Base-by-base conservation (phyloP, 1,140 invertebrate genomes). In the Spodoptera litura region DNA sequence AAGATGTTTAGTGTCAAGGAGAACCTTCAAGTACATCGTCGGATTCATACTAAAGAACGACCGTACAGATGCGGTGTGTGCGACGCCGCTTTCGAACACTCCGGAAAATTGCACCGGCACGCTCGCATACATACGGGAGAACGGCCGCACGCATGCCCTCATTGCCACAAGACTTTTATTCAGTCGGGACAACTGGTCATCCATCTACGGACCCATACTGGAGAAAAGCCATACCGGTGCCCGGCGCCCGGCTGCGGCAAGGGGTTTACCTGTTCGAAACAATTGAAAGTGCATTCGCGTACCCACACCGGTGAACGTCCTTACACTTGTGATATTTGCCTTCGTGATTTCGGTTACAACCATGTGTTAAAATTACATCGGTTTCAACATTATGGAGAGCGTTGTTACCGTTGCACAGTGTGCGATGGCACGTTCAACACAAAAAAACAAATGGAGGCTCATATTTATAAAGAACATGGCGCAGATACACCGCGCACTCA, bases 1-100 rank as follows among this genome's bases (percentile, higher is more conserved):
- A 98, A 98, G 89, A 97, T 97, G 80, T 98, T 98, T 89, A 98
- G 98, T 81, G 98, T 98, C 2, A 99, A 98, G 90, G 98, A 98
- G 90, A 98, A 98, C 91, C 95, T 98, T 58, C 98, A 98, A 91
- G 98, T 98, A 0, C 98, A 99, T 89, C 95, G 98, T n/a, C 95
- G 98, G 53, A 98, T 98, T 71, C 98, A 99, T 90, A 98, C 98
- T 38, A 98, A 98, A 90, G 97, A 98, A 92, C 95, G 97, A 0
- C 97, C 97, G 0, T 97, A 97, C 88, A 97, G 98, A 81, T 99
- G 98, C 89, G 96, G 98, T 59, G 97, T 98, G 27, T 99, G 98
- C 91, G 97, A 97, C 3, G 96, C 98, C 1, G 98, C 98, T 0
- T 99, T 98, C 87, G 98, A 99, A 87, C 98, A 99, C 91, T 98